These are phyloP conservation scores for Scaptomyza graminum DNA, from an alignment of 1,140 invertebrate species.

Conservation along the genomic window DNA sequence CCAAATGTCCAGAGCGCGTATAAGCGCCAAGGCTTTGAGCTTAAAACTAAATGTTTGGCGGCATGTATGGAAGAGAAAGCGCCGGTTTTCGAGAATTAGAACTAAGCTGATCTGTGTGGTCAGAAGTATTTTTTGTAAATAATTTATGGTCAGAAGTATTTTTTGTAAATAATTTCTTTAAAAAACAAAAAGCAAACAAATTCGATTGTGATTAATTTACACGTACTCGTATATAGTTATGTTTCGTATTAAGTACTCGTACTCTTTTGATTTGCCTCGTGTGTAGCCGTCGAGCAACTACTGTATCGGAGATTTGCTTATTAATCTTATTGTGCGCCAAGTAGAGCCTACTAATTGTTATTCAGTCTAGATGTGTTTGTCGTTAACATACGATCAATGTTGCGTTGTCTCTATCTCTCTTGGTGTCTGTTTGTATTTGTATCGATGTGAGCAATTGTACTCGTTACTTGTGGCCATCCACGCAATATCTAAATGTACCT, in stretches of 20 bases:
- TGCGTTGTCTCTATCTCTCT: conserved; percentile 36
- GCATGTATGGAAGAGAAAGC: conserved; percentile 7
- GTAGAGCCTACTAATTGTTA: conserved; percentile 32
- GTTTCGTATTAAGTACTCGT: conserved; percentile 68
- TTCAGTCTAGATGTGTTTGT: conserved; percentile 69
- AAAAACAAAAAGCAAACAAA: conserved; percentile 21
- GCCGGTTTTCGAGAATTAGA: conserved; percentile 3
- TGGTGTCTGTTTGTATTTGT: conserved; percentile 38
- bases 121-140: conserved; percentile 75
- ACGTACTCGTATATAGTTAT: conserved; percentile 51
- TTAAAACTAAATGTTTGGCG: conserved; percentile 9
- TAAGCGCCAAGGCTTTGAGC: conserved; percentile 42
- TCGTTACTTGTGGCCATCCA: conserved; percentile 36
- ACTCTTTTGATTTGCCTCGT: conserved; percentile 15
- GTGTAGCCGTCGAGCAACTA: conserved; percentile 22
- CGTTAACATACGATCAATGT: conserved; percentile 27
- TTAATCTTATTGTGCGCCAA: conserved; percentile 15
- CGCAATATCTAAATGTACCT: conserved; percentile 49
- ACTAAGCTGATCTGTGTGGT: conserved; percentile 15
- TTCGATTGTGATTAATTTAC: conserved; percentile 80
- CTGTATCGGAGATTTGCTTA: conserved; percentile 23
- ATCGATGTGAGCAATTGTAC: conserved; percentile 32
- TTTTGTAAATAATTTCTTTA: conserved; percentile 72
- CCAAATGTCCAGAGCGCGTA: conserved; percentile 86
- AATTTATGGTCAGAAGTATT: conserved; percentile 69